phyloP scores from a whole-genome alignment of 2,888 invertebrate species.

The Gastracanthus pulcherrimus region DNA sequence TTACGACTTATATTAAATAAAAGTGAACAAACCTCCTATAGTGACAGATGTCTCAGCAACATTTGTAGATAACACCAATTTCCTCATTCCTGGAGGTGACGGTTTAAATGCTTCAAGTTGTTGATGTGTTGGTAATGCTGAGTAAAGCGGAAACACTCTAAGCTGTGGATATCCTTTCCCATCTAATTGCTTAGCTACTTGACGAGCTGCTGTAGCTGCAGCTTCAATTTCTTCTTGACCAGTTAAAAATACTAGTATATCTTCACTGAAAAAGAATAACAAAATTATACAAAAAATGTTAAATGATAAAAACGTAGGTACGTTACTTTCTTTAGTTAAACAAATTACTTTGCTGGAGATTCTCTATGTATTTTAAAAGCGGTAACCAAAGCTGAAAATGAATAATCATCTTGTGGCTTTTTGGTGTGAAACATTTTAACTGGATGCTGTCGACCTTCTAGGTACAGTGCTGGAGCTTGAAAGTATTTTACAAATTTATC shows the following conservation, averaged over 20 bases:
- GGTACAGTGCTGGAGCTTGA: constrained; percentile 89
- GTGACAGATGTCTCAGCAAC: constrained; percentile 99
- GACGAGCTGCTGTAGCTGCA: constrained; percentile 86
- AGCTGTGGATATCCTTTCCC: constrained; percentile 82
- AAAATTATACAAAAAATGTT: no score
- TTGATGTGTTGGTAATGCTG: constrained; percentile 90
- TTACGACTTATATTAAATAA: background rate
- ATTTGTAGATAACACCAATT: constrained; percentile 96
- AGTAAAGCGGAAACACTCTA: constrained; percentile 92
- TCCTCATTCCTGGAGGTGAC: constrained; percentile 86
- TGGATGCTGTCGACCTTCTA: constrained; percentile 93
- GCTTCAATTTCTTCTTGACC: constrained; percentile 98
- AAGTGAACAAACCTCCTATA: constrained; percentile 83
- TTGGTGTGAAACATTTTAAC: constrained; percentile 87
- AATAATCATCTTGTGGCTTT: constrained; percentile 89
- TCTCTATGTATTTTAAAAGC: constrained; percentile 93
- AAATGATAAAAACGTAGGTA: no score
- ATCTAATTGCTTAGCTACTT: constrained; percentile 84
- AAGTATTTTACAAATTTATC: constrained; percentile 95
- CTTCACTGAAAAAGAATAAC: constrained; percentile 83
- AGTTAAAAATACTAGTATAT: constrained; percentile 95
- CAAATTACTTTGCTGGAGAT: constrained; percentile 86
- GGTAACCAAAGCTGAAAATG: constrained; percentile 89
- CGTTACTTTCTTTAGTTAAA: background rate
- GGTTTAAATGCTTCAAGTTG: constrained; percentile 92